phyloP scores from a whole-genome alignment of 2,888 invertebrate genomes.

The Eledona agricola region DNA sequence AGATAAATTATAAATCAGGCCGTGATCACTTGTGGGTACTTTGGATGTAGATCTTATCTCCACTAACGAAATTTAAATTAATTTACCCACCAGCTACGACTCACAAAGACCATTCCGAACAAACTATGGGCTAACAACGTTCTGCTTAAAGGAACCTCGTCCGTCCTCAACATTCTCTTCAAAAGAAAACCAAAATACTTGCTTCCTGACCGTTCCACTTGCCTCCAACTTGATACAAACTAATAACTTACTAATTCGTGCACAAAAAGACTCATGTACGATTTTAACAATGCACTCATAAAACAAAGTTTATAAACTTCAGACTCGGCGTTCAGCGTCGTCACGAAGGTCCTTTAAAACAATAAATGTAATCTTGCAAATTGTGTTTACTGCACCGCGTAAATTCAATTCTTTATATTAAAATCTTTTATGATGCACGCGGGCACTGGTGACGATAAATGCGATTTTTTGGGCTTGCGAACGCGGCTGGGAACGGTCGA shows the following conservation, averaged over 20 bases:
- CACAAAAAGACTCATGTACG: too few species aligned
- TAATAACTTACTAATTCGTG: too few species aligned
- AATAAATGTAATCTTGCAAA: slow-evolving; percentile 29
- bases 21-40: slow-evolving; percentile 43
- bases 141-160: slow-evolving; percentile 13
- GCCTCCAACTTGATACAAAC: too few species aligned
- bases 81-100: slow-evolving; percentile 34
- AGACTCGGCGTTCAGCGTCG: slow-evolving; percentile 25
- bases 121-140: slow-evolving; percentile 24
- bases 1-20: slow-evolving; percentile 46
- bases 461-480: too few species aligned
- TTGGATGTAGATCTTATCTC: slow-evolving; percentile 43
- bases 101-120: slow-evolving; percentile 24
- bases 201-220: too few species aligned
- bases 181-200: too few species aligned
- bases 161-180: slow-evolving; percentile 1
- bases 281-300: too few species aligned
- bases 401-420: slow-evolving; percentile 22
- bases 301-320: slow-evolving; percentile 29
- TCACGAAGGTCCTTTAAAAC: slow-evolving; percentile 31
- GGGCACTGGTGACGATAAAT: too few species aligned
- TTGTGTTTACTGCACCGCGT: slow-evolving; percentile 18
- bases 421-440: too few species aligned
- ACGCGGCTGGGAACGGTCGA: slow-evolving; percentile 9
- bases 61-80: slow-evolving; percentile 42